phyloP scores from a whole-genome alignment of 2,113 vertebrate species.

The Phycodurus eques region DNA sequence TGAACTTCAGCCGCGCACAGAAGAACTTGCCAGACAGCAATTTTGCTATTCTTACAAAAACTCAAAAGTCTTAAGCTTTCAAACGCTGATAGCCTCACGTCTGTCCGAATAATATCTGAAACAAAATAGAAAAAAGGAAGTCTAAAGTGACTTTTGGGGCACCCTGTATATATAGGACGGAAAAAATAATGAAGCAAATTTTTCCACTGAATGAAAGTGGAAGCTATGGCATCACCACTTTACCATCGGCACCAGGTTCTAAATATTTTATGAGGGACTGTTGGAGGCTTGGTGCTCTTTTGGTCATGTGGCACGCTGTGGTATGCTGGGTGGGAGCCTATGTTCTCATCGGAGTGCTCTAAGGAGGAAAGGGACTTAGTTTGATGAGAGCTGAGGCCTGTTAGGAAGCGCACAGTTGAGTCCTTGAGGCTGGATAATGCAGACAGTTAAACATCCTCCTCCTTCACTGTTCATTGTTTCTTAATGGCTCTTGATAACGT shows the following conservation, averaged over 20 bases:
- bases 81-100: no score
- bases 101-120: no score
- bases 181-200: conserved; percentile 4
- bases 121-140: no score
- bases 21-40: no score
- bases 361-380: conserved; percentile 16
- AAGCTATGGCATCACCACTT: conserved; percentile 72
- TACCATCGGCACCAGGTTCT: conserved; percentile 41
- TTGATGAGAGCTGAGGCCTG: conserved; percentile 22
- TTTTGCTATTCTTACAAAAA: no score
- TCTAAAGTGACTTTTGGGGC: no score
- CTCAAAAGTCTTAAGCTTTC: no score
- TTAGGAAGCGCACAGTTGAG: conserved; percentile 16
- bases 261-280: conserved; percentile 69
- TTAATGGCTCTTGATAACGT: conserved; percentile 21
- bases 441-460: conserved; percentile 29
- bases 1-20: no score
- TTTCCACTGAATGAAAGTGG: conserved; percentile 52
- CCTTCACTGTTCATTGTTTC: conserved; percentile 6
- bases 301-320: conserved; percentile 56
- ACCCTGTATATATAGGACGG: no score
- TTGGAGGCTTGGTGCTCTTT: conserved; percentile 40
- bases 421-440: conserved; percentile 24
- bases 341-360: conserved; percentile 31
- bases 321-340: conserved; percentile 28